Percentiles rank a stretch among this genome's conserved stretches.
These are phyloP conservation scores for Heliconius aoede DNA, from an alignment of 2,888 invertebrate genomes.

Conservation along the genomic window DNA sequence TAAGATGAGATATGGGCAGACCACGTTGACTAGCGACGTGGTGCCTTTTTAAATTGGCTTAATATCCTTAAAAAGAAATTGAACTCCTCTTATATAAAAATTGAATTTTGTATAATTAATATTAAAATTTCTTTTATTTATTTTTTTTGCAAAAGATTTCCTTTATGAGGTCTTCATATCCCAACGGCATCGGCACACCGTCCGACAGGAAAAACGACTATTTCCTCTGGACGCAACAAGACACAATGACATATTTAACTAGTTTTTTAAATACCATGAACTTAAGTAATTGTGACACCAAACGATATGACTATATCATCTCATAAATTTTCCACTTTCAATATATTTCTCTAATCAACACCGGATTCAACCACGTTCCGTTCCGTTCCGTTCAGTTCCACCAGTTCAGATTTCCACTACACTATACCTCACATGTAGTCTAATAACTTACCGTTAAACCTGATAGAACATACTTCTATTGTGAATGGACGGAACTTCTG, in stretches of 20 bases:
- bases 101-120: too few species aligned
- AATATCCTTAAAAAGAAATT: not conserved
- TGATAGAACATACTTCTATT: not conserved
- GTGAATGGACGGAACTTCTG: conserved; percentile 8
- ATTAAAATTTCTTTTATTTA: too few species aligned
- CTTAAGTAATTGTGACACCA: too few species aligned
- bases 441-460: conserved; percentile 2
- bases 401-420: not conserved
- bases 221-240: too few species aligned
- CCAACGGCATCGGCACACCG: too few species aligned
- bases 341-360: not conserved
- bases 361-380: too few species aligned
- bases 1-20: not conserved
- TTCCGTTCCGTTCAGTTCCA: too few species aligned
- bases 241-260: too few species aligned
- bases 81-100: not conserved
- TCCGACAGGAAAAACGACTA: too few species aligned
- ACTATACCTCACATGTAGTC: not conserved
- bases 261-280: too few species aligned
- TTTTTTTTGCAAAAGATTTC: too few species aligned
- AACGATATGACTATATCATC: not conserved
- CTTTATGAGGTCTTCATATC: too few species aligned
- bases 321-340: not conserved
- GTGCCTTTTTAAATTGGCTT: not conserved
- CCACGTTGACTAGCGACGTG: conserved; percentile 8